Evolutionary conservation across 2,888 invertebrate species (phyloP).

Genomic region (Lepidonotus clava): DNA sequence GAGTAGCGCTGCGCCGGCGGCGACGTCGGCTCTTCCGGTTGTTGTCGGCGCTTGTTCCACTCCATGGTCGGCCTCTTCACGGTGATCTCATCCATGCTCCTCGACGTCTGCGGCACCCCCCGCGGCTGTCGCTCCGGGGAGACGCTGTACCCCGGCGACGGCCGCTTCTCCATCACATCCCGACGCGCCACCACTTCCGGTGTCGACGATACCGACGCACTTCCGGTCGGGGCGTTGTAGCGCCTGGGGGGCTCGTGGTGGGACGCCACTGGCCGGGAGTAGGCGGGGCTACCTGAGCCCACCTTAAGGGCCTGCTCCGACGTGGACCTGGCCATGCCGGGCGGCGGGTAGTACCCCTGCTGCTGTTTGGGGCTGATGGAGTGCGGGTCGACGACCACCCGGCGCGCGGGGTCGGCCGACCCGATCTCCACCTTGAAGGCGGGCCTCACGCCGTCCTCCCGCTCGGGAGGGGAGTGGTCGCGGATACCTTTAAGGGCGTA

Average conservation of each 20-base stretch:
- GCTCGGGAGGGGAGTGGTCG: neutral
- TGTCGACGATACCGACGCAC: neutral
- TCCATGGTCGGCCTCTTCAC: slow-evolving; percentile 40
- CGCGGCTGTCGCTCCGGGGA: neutral
- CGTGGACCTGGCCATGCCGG: slow-evolving; percentile 8
- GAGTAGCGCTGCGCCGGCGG: neutral
- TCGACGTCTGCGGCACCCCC: neutral
- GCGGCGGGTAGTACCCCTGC: neutral
- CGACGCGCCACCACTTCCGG: slow-evolving; percentile 52
- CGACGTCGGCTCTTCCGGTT: neutral
- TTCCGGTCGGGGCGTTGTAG: neutral
- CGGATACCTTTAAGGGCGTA: neutral
- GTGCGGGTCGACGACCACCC: neutral
- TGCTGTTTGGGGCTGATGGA: slow-evolving; percentile 18
- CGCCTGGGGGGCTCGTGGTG: too few species aligned
- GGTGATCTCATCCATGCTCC: slow-evolving; percentile 47
- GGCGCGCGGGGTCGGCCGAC: slow-evolving; percentile 5
- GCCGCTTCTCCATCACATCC: slow-evolving; percentile 58
- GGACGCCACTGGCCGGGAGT: too few species aligned
- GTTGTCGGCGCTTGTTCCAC: neutral
- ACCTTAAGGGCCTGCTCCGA: slow-evolving; percentile 1
- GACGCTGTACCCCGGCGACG: slow-evolving; percentile 4
- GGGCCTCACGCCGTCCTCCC: neutral
- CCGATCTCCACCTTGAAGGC: slow-evolving; percentile 45
- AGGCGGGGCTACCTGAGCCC: neutral